Evolutionary conservation across 2,797 vertebrate genomes (phyloP).

Genomic region (Poeciliopsis infans): DNA sequence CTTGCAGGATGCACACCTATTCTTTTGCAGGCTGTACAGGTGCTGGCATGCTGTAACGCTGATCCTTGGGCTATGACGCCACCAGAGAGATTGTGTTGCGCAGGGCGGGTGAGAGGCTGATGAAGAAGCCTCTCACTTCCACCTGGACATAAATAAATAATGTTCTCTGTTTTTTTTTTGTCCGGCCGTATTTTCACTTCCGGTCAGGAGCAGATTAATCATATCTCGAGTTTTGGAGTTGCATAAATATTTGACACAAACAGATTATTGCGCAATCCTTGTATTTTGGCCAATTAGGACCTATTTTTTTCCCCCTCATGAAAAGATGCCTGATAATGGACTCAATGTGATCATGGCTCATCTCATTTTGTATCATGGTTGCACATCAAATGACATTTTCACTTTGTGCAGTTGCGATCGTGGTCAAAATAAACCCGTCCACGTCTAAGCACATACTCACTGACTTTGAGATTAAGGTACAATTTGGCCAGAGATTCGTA

Average conservation of each 20-base stretch:
- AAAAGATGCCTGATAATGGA: conserved; percentile 17
- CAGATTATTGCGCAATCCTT: conserved; percentile 32
- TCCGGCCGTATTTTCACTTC: conserved; percentile 1
- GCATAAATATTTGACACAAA: conserved; percentile 33
- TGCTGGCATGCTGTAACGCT: conserved; percentile 31
- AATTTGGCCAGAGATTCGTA: not conserved
- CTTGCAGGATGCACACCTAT: not conserved
- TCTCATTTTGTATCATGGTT: conserved; percentile 1
- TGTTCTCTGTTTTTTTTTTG: conserved; percentile 12
- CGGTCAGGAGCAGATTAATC: conserved; percentile 6
- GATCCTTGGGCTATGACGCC: conserved; percentile 61
- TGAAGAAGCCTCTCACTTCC: conserved; percentile 25
- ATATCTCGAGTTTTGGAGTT: conserved; percentile 21
- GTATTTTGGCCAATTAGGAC: conserved; percentile 11
- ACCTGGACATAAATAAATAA: conserved; percentile 22
- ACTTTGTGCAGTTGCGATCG: not conserved
- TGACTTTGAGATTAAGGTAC: not conserved
- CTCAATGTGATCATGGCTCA: conserved; percentile 4
- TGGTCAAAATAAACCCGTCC: not conserved
- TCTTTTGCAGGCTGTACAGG: not conserved
- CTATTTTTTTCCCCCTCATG: conserved; percentile 3
- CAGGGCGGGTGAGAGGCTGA: conserved; percentile 41
- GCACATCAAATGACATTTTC: conserved; percentile 10
- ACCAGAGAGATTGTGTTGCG: conserved; percentile 46
- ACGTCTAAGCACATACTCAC: not conserved